Base-by-base conservation (phyloP, 2,113 vertebrate genomes). In the Beaufortia kweichowensis region DNA sequence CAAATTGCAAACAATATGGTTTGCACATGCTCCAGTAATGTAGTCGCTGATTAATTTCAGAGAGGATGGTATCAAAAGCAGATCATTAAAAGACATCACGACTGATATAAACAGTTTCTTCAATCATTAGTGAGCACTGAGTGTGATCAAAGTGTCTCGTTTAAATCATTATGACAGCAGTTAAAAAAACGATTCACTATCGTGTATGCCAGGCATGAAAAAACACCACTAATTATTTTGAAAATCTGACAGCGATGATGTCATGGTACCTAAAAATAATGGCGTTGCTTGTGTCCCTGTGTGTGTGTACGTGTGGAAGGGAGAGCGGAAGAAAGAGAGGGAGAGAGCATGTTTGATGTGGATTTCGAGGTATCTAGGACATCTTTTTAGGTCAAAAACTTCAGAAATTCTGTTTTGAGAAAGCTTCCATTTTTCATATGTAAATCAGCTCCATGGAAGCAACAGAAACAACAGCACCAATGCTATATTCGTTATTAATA, bases 301-400 rank as follows among this genome's bases (percentile, higher is more conserved):
- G n/a, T 48, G 50, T 77, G 50, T 67, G 74, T 57, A 39, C 26
- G 31, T 78, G 64, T 29, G 10, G 39, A 62, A 68, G 39, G 59
- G 53, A 48, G 56, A 29, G 69, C 61, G 50, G 26, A 28, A 48
- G 59, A n/a, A 29, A 24, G 10, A 21, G 74, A 55, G 39, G 41
- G 61, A 66, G 77, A 21, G 61, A 46, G 28, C 35, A 71, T 71
- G 74, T 81, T 81, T 77, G 75, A 81, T 81, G 79, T 77, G 65
- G 68, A 67, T 60, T 41, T 66, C 50, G 62, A 81, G 73, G 60
- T 82, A 82, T 79, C 72, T 82, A 67, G 81, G 78, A 56, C 81
- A 82, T 79, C 73, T 82, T 82, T 82, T 82, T 82, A 48, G 81
- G 81, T 79, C 77, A 76, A 61, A 66, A 70, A 79, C 73, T 76